phyloP scores from a whole-genome alignment of 1,140 invertebrate species.

The Carcinoscorpius rotundicauda region DNA sequence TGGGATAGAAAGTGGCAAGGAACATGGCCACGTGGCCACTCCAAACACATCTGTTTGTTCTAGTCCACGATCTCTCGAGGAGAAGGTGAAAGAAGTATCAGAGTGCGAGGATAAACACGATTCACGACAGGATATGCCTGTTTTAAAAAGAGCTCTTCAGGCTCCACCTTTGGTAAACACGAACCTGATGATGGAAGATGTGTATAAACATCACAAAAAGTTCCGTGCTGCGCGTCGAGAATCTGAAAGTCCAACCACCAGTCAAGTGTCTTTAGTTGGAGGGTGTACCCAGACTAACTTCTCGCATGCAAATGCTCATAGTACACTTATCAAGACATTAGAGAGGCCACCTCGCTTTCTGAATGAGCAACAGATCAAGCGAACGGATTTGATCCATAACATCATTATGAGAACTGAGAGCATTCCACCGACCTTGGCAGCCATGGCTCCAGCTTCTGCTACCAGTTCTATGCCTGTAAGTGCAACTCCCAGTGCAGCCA shows the following conservation, averaged over 20 bases:
- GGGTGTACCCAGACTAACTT: no score
- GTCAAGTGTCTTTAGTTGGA: conserved; percentile 35
- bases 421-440: neutral
- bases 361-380: conserved; percentile 76
- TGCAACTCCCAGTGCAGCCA: no score
- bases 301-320: conserved; percentile 57
- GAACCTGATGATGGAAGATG: conserved; percentile 77
- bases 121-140: conserved; percentile 57
- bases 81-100: conserved; percentile 6
- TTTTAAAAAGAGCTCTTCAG: conserved; percentile 74
- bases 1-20: conserved; percentile 73
- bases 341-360: conserved; percentile 69
- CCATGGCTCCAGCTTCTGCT: no score
- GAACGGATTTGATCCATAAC: conserved; percentile 76
- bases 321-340: conserved; percentile 67
- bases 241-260: no score
- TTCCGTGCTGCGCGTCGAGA: conserved; percentile 43
- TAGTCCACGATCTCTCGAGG: conserved; percentile 33
- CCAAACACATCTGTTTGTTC: conserved; percentile 52
- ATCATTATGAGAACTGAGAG: conserved; percentile 55
- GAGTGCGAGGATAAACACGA: conserved; percentile 28
- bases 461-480: no score
- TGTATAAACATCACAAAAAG: conserved; percentile 86
- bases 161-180: conserved; percentile 60
- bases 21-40: conserved; percentile 38